Conservation (phyloP, 2,797 vertebrate genomes). For the Vipera ursinii region DNA sequence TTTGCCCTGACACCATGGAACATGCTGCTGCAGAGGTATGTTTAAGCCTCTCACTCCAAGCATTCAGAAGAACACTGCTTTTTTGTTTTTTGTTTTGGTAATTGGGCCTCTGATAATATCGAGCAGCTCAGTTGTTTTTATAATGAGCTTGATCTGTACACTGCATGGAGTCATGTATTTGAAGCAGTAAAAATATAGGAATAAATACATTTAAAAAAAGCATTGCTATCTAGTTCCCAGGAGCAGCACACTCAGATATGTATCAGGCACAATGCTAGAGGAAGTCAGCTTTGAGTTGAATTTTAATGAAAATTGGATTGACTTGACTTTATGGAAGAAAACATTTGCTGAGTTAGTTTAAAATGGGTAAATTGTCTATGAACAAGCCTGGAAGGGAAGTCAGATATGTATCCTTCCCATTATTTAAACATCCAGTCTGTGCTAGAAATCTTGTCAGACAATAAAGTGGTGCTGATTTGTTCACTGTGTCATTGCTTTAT, state of each 20-base stretch:
- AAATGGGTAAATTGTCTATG: neutral
- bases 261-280: neutral
- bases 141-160: neutral
- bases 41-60: neutral
- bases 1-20: neutral
- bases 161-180: neutral
- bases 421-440: neutral
- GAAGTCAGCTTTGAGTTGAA: neutral
- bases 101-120: neutral
- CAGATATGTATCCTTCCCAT: neutral
- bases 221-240: neutral
- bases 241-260: neutral
- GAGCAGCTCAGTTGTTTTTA: neutral
- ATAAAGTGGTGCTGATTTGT: neutral
- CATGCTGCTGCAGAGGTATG: neutral
- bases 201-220: neutral
- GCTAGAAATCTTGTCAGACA: neutral
- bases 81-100: neutral
- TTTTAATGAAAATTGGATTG: neutral
- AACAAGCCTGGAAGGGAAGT: neutral
- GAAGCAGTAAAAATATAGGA: neutral
- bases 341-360: neutral
- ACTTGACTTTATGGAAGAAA: neutral
- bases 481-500: neutral
- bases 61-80: neutral